These are phyloP conservation scores for Venturia canescens DNA, from an alignment of 1,140 invertebrate genomes.

Conservation along the genomic window DNA sequence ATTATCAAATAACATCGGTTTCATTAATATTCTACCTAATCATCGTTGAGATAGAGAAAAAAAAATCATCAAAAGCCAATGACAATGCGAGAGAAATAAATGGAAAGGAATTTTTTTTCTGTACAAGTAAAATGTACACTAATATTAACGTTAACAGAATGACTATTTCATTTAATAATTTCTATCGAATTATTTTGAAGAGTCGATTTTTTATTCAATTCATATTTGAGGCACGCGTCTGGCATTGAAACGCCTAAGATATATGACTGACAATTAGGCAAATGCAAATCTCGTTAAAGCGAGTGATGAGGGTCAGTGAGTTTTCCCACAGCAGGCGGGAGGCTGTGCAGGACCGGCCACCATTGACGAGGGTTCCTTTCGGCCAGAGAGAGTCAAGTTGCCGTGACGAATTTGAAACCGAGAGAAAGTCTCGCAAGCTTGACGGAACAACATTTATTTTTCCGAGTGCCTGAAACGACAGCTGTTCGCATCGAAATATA, in stretches of 20 bases:
- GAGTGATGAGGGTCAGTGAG: constrained; percentile 39
- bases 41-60: too few species aligned
- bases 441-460: constrained; percentile 27
- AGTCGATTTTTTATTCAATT: too few species aligned
- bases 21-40: too few species aligned
- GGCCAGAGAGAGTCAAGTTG: constrained; percentile 25
- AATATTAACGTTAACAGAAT: too few species aligned
- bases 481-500: constrained; percentile 18
- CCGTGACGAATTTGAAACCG: constrained; percentile 34
- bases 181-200: too few species aligned
- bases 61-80: too few species aligned
- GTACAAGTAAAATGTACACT: too few species aligned
- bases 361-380: constrained; percentile 32
- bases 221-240: background rate
- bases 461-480: constrained; percentile 26
- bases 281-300: constrained; percentile 43
- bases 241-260: background rate
- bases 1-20: too few species aligned
- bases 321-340: constrained; percentile 13
- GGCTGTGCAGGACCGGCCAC: background rate
- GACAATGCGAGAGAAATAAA: too few species aligned
- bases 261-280: constrained; percentile 35
- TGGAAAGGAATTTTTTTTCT: too few species aligned
- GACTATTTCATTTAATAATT: too few species aligned
- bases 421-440: constrained; percentile 20